Percentiles rank a stretch among this genome's conserved stretches.
phyloP scores from a whole-genome alignment of 2,113 vertebrate species.

The Vanacampus margaritifer region DNA sequence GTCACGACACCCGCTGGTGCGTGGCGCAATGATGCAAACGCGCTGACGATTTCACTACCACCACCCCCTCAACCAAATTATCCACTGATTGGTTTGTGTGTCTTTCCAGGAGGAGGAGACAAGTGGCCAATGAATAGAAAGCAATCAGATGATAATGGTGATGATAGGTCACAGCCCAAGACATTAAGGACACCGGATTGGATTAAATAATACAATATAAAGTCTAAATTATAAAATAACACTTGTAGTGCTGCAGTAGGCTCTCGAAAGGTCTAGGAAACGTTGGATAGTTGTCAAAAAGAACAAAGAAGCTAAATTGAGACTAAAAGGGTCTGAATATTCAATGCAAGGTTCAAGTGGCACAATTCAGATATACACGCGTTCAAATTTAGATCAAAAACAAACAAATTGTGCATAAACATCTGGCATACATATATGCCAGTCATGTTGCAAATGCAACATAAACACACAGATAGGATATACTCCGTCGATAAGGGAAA shows the following conservation, averaged over 20 bases:
- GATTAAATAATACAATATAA: background rate
- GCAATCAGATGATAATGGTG: background rate
- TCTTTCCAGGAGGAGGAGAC: background rate
- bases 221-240: background rate
- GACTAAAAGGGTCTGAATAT: background rate
- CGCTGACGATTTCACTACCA: background rate
- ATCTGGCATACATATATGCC: too few relatives aligned
- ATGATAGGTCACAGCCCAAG: background rate
- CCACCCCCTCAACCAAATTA: constrained; percentile 7
- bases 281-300: background rate
- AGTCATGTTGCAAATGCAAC: too few relatives aligned
- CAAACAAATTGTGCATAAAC: background rate
- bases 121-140: background rate
- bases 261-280: background rate
- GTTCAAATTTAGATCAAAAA: background rate
- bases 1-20: constrained; percentile 52
- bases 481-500: too few relatives aligned
- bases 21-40: constrained; percentile 47
- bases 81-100: constrained; percentile 23
- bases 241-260: too few relatives aligned
- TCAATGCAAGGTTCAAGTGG: background rate
- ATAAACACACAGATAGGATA: too few relatives aligned
- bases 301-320: background rate
- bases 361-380: too few relatives aligned
- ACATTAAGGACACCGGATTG: background rate